Evolutionary conservation across 2,797 vertebrate species (phyloP), one percentile per base, ranked within the genome.

Genomic region (Girardinus metallicus): DNA sequence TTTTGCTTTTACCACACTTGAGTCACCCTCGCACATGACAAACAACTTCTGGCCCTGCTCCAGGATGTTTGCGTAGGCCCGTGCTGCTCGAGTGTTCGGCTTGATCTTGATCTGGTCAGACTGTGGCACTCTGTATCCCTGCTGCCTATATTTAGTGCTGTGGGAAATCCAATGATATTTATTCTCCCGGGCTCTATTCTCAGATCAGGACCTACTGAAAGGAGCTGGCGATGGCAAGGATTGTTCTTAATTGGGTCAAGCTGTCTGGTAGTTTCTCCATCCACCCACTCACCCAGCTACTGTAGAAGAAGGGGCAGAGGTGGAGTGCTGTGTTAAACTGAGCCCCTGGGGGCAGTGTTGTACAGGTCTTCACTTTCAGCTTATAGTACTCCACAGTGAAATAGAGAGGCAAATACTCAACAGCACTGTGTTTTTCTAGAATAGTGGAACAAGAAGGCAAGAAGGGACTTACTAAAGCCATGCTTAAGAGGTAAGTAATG

Each of bases 271-370:
- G 85, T 84, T 87, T 80, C 80, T 88, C 36, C 74, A 86, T 91
- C 86, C 86, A 80, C 85, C 85, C 87, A 91, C 90, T 87, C 77
- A 47, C 44, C 44, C 79, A 81, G 77, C 74, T 60, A 60, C 62
- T 79, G 79, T 46, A 80, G 76, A 78, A 80, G 64, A 79, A 18
- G 71, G 83, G 64, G 87, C 62, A 84, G 83, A 74, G 81, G 80
- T 80, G 78, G 44, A 74, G 78, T 85, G 90, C 79, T 81, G 82
- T 86, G 85, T 39, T 74, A 55, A 76, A 51, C 79, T 83, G 74
- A 74, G 84, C 90, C 91, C 86, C 89, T 87, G 86, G 92, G 91
- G 94, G 94, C 93, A 93, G 90, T 93, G 89, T 94, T 94, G 92
- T 49, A 90, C 89, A 88, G 88, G 47, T 39, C 86, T 89, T 86